Evolutionary conservation across 2,888 invertebrate genomes (phyloP), one percentile per base, ranked within the genome.

Genomic region (Aleiodes alternator): DNA sequence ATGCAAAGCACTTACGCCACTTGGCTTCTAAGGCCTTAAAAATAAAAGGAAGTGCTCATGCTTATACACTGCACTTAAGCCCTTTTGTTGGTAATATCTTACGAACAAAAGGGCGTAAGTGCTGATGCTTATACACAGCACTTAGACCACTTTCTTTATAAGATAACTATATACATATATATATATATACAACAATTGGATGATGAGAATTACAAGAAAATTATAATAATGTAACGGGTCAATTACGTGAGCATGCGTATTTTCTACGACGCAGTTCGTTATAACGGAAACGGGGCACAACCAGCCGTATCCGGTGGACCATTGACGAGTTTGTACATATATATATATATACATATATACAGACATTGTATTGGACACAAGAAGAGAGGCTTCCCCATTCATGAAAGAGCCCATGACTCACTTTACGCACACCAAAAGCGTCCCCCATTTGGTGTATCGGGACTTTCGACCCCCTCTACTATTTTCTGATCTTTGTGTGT

Each of bases 271-370:
- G 82, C 84, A 81, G 80, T 82, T 82, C 79, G 83, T 79, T 82
- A 80, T 83, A 85, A 84, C 86, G 86, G 86, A 86, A 86, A 85
- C 85, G 81, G 86, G 85, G 85, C 85, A 86, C 86, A 86, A 86
- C 85, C 86, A 86, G 85, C 82, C 86, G 85, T 86, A 86, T 86
- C 86, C 86, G 86, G 86, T 85, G 86, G 86, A 86, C 86, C 86
- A 86, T 86, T 86, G 86, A 85, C 83, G 43, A 43, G 43, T 43
- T 43, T 82, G 75, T 61, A 53, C 16, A 53, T 53, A 16, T 9
- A 43, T 8, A 43, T 43, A 43, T 9, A 38, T 38, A 38, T 23
- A 38, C 3, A 38, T 38, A 8, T 3, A 8, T 55, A 50, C 73
- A n/a, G n/a, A 69, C 66, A 70, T 43, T 68, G 48, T 71, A 70